Evolutionary conservation across 2,797 vertebrate genomes (phyloP).

Genomic region (Diplodus sargus): DNA sequence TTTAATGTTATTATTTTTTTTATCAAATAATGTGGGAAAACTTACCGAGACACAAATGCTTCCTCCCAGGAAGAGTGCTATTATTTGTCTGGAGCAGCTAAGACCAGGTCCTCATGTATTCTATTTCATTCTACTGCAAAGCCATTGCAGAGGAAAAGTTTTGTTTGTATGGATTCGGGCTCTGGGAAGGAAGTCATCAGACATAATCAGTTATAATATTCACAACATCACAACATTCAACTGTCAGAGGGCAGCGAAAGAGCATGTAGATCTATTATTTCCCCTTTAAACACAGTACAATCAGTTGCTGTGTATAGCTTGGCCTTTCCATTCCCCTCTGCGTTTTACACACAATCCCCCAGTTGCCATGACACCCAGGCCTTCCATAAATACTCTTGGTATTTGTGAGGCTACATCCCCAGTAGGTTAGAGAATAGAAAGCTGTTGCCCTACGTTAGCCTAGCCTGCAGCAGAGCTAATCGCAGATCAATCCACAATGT

Average conservation of each 20-base stretch:
- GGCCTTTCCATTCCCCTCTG: constrained; percentile 65
- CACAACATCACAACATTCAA: neutral
- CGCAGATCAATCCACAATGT: constrained; percentile 44
- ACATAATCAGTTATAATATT: neutral
- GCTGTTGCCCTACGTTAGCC: constrained; percentile 20
- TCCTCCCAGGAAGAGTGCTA: too few species aligned
- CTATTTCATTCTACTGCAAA: neutral
- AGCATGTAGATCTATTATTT: neutral
- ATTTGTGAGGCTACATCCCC: constrained; percentile 73
- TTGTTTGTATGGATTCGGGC: neutral
- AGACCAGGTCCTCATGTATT: neutral
- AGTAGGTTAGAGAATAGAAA: constrained; percentile 59
- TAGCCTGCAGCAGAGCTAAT: constrained; percentile 47
- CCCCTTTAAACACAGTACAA: constrained; percentile 43
- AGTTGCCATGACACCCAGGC: constrained; percentile 82
- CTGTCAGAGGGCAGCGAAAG: neutral
- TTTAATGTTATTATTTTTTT: too few species aligned
- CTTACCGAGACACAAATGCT: too few species aligned
- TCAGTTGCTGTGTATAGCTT: constrained; percentile 54
- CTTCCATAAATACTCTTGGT: constrained; percentile 80
- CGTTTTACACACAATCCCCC: constrained; percentile 75
- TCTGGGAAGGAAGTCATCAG: neutral
- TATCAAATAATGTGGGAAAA: too few species aligned
- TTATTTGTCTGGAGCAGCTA: too few species aligned
- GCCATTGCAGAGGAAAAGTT: neutral